Conservation (phyloP, 2,888 invertebrate genomes). For the Nasonia oneida region DNA sequence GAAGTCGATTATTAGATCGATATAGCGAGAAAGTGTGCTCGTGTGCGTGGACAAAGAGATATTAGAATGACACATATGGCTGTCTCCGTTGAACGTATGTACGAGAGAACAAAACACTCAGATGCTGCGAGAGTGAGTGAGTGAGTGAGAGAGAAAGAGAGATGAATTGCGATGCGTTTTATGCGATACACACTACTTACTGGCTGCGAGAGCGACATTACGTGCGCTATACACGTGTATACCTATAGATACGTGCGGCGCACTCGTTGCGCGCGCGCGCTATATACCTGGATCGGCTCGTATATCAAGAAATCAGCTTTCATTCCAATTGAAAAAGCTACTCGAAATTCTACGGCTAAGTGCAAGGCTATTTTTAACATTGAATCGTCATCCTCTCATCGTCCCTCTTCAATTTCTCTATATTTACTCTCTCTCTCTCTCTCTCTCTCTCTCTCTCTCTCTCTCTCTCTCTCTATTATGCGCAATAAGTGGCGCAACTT, state of each 20-base stretch:
- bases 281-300: conserved; percentile 31
- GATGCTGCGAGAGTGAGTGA: conserved; percentile 15
- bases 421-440: conserved; percentile 17
- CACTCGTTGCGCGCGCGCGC: neutral
- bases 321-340: neutral
- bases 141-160: neutral
- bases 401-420: conserved; percentile 37
- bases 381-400: neutral
- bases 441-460: too few species aligned
- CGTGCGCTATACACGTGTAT: conserved; percentile 14
- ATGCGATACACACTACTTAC: conserved; percentile 54
- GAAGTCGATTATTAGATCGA: conserved; percentile 54
- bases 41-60: conserved; percentile 1
- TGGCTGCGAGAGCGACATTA: conserved; percentile 8
- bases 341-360: neutral
- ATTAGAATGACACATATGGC: conserved; percentile 49
- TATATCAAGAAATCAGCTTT: neutral
- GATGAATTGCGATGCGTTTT: conserved; percentile 36
- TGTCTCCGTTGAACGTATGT: neutral
- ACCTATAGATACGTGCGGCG: neutral
- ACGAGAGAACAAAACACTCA: conserved; percentile 25
- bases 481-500: conserved; percentile 5
- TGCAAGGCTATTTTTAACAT: neutral
- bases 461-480: neutral
- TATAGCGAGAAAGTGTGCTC: conserved; percentile 32